phyloP scores from a whole-genome alignment of 2,797 vertebrate species.

The Rhincodon typus region DNA sequence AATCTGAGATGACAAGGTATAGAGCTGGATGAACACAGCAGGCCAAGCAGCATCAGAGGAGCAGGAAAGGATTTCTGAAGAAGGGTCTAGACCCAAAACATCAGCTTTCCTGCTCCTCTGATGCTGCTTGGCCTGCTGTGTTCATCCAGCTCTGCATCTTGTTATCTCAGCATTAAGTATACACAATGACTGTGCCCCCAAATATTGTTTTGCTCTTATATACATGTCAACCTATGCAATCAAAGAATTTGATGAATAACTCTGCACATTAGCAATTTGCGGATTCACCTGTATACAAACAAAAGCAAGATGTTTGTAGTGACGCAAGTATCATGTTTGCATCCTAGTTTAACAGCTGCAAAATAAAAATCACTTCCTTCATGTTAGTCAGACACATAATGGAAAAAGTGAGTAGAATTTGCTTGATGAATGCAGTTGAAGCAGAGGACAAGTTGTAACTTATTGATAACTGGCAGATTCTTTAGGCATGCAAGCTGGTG shows the following conservation, averaged over 20 bases:
- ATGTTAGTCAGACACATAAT: not conserved
- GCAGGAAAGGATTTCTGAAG: too few relatives aligned
- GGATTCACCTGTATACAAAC: conserved; percentile 29
- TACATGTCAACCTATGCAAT: not conserved
- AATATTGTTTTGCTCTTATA: not conserved
- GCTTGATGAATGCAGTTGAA: not conserved
- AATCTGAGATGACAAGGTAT: too few relatives aligned
- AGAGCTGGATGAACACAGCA: too few relatives aligned
- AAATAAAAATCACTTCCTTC: conserved; percentile 17
- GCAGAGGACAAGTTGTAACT: conserved; percentile 2
- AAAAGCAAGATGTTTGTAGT: conserved; percentile 11
- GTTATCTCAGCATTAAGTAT: too few relatives aligned
- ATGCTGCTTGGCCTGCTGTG: too few relatives aligned
- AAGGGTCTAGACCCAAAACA: too few relatives aligned
- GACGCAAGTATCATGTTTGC: not conserved
- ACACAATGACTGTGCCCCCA: too few relatives aligned
- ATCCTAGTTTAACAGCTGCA: conserved; percentile 8
- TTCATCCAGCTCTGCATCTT: too few relatives aligned
- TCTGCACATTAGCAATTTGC: not conserved
- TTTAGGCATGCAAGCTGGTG: not conserved
- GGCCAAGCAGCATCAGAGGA: too few relatives aligned
- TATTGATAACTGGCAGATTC: not conserved
- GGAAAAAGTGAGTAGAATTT: not conserved
- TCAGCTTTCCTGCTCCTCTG: too few relatives aligned
- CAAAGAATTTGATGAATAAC: not conserved